Conservation (phyloP, 2,888 invertebrate species). For the Blera fallax region DNA sequence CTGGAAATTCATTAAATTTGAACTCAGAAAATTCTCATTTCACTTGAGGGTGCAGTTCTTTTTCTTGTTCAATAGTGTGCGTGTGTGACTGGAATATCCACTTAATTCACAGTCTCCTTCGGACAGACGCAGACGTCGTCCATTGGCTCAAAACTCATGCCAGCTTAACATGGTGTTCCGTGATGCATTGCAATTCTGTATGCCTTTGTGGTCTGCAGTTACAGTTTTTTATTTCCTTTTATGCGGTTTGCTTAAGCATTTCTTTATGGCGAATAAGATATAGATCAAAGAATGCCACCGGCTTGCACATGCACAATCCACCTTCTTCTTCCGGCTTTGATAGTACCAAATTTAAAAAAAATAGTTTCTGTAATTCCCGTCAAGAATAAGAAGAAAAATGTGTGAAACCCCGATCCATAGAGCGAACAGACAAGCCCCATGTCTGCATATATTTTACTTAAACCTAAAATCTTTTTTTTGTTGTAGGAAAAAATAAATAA, state of each 20-base stretch:
- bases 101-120: slow-evolving; percentile 62
- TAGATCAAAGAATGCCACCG: slow-evolving; percentile 34
- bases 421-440: no score
- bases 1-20: slow-evolving; percentile 57
- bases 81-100: slow-evolving; percentile 48
- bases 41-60: slow-evolving; percentile 50
- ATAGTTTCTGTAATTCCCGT: neutral
- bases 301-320: neutral
- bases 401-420: slow-evolving; percentile 36
- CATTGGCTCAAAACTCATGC: slow-evolving; percentile 8
- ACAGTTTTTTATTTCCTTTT: slow-evolving; percentile 1
- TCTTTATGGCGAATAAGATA: neutral
- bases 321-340: slow-evolving; percentile 11
- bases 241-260: slow-evolving; percentile 20
- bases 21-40: slow-evolving; percentile 53
- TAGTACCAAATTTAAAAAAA: neutral
- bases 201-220: slow-evolving; percentile 19
- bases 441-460: slow-evolving; percentile 8
- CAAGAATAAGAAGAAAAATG: slow-evolving; percentile 50
- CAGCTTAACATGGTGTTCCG: slow-evolving; percentile 12
- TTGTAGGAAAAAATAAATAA: slow-evolving; percentile 46
- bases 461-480: slow-evolving; percentile 17
- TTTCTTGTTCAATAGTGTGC: neutral
- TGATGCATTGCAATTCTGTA: slow-evolving; percentile 47
- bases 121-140: slow-evolving; percentile 9